Evolutionary conservation across 2,888 invertebrate species (phyloP).

Genomic region (Emmelina monodactyla): DNA sequence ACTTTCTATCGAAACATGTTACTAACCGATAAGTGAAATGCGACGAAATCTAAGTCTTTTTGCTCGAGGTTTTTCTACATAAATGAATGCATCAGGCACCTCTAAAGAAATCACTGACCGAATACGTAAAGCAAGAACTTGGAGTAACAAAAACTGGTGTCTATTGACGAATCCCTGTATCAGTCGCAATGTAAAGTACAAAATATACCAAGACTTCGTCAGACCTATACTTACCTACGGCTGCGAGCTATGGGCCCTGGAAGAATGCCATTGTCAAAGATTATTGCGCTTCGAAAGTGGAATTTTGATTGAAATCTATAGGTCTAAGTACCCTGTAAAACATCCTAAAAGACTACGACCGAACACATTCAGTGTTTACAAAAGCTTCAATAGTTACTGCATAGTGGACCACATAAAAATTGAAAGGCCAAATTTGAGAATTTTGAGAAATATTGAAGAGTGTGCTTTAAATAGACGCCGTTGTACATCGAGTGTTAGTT

Average conservation of each 20-base stretch:
- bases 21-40: no score
- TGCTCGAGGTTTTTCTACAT: no score
- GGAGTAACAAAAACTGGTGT: constrained; percentile 27
- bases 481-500: no score
- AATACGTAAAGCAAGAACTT: constrained; percentile 28
- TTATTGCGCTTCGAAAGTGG: constrained; percentile 27
- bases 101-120: constrained; percentile 26
- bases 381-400: constrained; percentile 19
- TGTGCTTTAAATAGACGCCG: no score
- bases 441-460: no score
- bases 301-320: constrained; percentile 30
- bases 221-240: constrained; percentile 37
- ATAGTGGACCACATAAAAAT: constrained; percentile 25
- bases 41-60: no score
- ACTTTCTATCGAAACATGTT: no score
- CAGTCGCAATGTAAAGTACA: constrained; percentile 23
- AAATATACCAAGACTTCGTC: constrained; percentile 30
- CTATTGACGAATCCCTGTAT: constrained; percentile 24
- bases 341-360: constrained; percentile 26
- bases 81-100: neutral
- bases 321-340: constrained; percentile 26
- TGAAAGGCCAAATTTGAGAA: constrained; percentile 26
- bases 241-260: constrained; percentile 35
- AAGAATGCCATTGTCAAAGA: constrained; percentile 18
- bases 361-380: constrained; percentile 21